phyloP scores from a whole-genome alignment of 2,113 vertebrate species.

The Petromus typicus region DNA sequence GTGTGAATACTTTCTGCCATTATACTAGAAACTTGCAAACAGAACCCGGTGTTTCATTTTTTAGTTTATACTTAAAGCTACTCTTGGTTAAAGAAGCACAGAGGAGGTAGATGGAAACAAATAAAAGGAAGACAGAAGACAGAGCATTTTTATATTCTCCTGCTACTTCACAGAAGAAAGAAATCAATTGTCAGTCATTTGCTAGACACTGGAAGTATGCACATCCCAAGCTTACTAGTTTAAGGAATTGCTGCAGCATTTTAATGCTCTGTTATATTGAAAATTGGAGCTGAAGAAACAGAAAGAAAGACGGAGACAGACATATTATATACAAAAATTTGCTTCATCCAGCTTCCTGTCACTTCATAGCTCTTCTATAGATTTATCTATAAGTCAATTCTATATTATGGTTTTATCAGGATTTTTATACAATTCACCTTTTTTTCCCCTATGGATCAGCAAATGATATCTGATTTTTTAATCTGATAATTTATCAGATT shows the following conservation, averaged over 20 bases:
- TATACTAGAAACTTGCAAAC: not conserved
- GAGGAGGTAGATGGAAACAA: not conserved
- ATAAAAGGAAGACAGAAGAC: not conserved
- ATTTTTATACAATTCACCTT: not conserved
- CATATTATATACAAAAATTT: not conserved
- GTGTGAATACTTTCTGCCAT: not conserved
- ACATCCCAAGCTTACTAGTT: not conserved
- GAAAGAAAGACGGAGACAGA: not conserved
- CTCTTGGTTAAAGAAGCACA: not conserved
- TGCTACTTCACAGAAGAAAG: not conserved
- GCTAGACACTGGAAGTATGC: rapidly evolving
- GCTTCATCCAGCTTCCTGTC: not conserved
- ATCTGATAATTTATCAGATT: too few species aligned
- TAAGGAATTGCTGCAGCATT: not conserved
- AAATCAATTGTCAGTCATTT: not conserved
- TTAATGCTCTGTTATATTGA: not conserved
- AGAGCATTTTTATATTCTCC: not conserved
- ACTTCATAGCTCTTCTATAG: not conserved
- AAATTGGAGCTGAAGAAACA: not conserved
- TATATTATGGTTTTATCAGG: not conserved
- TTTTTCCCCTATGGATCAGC: not conserved
- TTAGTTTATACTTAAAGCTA: not conserved
- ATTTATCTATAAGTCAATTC: not conserved
- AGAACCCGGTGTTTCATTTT: not conserved
- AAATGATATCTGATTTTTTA: not conserved